phyloP scores from a whole-genome alignment of 2,888 invertebrate genomes.

The Ariolimax columbianus region DNA sequence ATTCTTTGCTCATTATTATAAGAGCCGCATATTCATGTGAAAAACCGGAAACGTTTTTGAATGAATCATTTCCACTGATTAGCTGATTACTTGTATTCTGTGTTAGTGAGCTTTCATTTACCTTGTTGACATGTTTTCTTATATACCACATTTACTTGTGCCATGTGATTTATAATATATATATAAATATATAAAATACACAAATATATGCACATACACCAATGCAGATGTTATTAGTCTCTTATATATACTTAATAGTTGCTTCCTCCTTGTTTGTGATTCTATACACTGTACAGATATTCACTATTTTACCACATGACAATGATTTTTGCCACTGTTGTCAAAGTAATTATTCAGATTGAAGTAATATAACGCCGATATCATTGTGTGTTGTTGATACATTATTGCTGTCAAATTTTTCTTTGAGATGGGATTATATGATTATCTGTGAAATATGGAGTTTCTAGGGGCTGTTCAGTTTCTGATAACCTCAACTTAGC shows the following conservation, averaged over 20 bases:
- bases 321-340: neutral
- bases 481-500: too few species aligned
- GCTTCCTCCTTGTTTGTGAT: neutral
- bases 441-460: too few species aligned
- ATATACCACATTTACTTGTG: neutral
- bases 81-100: neutral
- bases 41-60: too few species aligned
- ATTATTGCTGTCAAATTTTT: neutral
- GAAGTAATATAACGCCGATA: neutral
- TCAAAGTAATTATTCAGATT: neutral
- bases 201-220: neutral
- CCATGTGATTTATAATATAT: neutral
- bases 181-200: neutral
- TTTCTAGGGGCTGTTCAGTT: too few species aligned
- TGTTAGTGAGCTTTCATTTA: neutral
- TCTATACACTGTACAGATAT: neutral
- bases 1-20: too few species aligned
- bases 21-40: too few species aligned
- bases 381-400: neutral
- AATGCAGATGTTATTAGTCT: neutral
- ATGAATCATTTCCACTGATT: neutral
- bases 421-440: neutral
- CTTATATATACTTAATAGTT: neutral
- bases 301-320: neutral
- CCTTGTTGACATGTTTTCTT: neutral